These are phyloP conservation scores for Ptiloglossa arizonensis DNA, from an alignment of 1,140 invertebrate species.

Conservation along the genomic window DNA sequence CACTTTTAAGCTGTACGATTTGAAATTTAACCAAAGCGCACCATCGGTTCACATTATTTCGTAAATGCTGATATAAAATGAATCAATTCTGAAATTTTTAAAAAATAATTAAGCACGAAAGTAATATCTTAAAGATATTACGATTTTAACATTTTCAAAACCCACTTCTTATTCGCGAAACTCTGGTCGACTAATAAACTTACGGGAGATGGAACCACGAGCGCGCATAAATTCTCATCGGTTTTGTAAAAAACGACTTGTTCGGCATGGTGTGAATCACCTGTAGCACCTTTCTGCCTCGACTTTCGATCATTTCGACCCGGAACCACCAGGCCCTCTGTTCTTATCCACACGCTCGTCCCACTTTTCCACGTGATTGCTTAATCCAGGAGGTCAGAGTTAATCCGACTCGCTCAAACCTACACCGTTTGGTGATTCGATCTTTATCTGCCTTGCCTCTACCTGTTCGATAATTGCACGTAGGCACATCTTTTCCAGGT, in stretches of 20 bases:
- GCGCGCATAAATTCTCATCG: too few relatives aligned
- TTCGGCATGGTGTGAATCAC: not conserved
- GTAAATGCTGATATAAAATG: too few relatives aligned
- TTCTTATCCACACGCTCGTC: not conserved
- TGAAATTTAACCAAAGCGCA: too few relatives aligned
- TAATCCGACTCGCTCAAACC: constrained; percentile 15
- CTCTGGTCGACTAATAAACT: not conserved
- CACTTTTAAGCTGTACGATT: too few relatives aligned
- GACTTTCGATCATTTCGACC: constrained; percentile 22
- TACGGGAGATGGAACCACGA: not conserved
- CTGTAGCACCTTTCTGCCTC: not conserved
- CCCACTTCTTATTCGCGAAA: too few relatives aligned
- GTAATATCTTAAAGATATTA: too few relatives aligned
- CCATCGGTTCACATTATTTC: too few relatives aligned
- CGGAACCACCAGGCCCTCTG: constrained; percentile 4
- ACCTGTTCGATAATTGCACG: not conserved
- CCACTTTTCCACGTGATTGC: constrained; percentile 36
- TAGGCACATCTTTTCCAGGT: not conserved
- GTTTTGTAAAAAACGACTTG: not conserved
- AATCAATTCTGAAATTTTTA: too few relatives aligned
- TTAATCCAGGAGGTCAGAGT: constrained; percentile 29
- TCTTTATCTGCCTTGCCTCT: not conserved
- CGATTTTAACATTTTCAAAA: not conserved
- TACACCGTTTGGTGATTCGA: not conserved
- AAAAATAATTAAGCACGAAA: too few relatives aligned